phyloP scores from a whole-genome alignment of 2,888 invertebrate genomes.

The Halocaridina rubra region DNA sequence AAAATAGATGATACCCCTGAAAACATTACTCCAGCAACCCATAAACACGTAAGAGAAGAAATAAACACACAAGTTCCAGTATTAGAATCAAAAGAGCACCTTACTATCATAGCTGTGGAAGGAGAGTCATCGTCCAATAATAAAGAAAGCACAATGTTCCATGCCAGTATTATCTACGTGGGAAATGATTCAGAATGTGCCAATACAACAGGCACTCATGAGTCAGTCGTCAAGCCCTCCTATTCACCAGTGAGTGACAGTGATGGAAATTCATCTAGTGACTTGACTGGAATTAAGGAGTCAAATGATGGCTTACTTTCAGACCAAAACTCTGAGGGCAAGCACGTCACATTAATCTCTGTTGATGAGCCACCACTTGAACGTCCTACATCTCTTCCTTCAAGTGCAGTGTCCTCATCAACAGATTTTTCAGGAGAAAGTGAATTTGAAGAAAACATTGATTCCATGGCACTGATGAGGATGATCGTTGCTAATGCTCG shows the following conservation, averaged over 20 bases:
- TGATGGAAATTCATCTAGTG: not conserved
- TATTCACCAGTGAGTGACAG: not conserved
- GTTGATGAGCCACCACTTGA: not conserved
- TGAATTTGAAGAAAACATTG: not conserved
- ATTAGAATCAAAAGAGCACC: too few species aligned
- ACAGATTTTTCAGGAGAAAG: not conserved
- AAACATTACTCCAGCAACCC: too few species aligned
- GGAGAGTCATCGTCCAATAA: not conserved
- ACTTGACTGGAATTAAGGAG: not conserved
- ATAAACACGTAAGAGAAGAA: too few species aligned
- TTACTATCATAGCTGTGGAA: not conserved
- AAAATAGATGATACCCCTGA: too few species aligned
- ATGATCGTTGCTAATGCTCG: conserved; percentile 29
- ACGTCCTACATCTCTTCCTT: not conserved
- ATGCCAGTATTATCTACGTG: conserved; percentile 36
- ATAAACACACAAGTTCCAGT: too few species aligned
- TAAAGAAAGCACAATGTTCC: not conserved
- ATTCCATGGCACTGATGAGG: conserved; percentile 2
- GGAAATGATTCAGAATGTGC: not conserved
- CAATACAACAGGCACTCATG: not conserved
- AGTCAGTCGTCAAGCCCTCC: not conserved
- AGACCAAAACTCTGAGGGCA: not conserved
- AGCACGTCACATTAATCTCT: conserved; percentile 22
- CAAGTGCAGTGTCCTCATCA: not conserved
- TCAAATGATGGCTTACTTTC: not conserved